Conservation (phyloP, 2,888 invertebrate genomes). For the Drosophila cognata region DNA sequence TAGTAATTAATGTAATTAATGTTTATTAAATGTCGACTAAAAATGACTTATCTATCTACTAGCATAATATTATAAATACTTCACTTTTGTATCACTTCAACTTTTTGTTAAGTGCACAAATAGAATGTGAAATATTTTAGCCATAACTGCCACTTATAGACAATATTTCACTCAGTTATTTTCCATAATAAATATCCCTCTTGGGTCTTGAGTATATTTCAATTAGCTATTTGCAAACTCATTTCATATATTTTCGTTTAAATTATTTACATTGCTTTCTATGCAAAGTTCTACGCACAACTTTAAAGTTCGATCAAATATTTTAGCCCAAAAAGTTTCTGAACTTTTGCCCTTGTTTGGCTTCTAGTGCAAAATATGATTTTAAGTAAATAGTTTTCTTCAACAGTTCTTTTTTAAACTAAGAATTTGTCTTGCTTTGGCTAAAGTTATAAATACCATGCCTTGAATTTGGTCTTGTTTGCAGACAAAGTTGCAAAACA, state of each 20-base stretch:
- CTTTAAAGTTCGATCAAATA: conserved; percentile 20
- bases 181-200: neutral
- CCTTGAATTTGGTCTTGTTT: neutral
- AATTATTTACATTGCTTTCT: conserved; percentile 19
- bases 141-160: neutral
- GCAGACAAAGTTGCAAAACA: neutral
- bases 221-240: conserved; percentile 6
- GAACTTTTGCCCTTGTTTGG: conserved; percentile 12
- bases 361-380: conserved; percentile 27
- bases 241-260: conserved; percentile 13
- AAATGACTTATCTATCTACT: neutral
- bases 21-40: neutral
- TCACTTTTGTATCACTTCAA: neutral
- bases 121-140: neutral
- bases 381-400: conserved; percentile 23
- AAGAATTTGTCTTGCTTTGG: neutral
- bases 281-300: conserved; percentile 3
- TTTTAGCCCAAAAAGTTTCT: conserved; percentile 8
- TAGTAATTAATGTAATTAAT: neutral
- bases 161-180: neutral
- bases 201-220: neutral
- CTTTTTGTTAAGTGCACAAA: neutral
- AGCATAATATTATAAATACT: neutral
- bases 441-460: neutral
- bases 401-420: neutral